Conservation (phyloP, 2,797 vertebrate species). For the Cetoscarus ocellatus region DNA sequence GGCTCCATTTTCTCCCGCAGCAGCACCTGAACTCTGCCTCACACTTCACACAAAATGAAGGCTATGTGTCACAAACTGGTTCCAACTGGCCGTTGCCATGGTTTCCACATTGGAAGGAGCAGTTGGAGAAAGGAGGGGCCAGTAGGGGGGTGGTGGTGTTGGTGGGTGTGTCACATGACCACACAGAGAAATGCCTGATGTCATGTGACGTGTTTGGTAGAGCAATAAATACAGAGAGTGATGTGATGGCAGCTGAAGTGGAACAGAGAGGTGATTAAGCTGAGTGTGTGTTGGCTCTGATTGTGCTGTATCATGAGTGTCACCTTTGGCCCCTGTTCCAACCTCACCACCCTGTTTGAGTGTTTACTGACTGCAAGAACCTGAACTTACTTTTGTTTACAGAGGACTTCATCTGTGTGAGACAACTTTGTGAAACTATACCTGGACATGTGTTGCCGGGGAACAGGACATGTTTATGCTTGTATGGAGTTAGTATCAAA, state of each 20-base stretch:
- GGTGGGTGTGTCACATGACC: conserved; percentile 89
- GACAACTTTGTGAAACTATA: conserved; percentile 10
- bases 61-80: conserved; percentile 91
- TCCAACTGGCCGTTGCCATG: conserved; percentile 93
- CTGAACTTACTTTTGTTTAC: conserved; percentile 17
- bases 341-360: conserved; percentile 28
- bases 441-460: background rate
- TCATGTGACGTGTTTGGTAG: conserved; percentile 87
- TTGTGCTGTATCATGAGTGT: conserved; percentile 35
- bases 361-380: conserved; percentile 17
- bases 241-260: conserved; percentile 76
- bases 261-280: conserved; percentile 51
- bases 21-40: conserved; percentile 90
- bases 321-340: conserved; percentile 63
- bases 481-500: too few species aligned
- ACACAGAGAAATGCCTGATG: conserved; percentile 85
- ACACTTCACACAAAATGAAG: conserved; percentile 91
- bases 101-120: conserved; percentile 89
- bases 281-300: conserved; percentile 19
- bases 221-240: conserved; percentile 80
- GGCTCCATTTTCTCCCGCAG: conserved; percentile 87
- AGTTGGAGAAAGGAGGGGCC: conserved; percentile 82
- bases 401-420: background rate
- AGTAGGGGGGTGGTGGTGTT: conserved; percentile 26
- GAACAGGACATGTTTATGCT: too few species aligned